Percentiles rank a stretch among this genome's conserved stretches.
These are phyloP conservation scores for Musca vetustissima DNA, from an alignment of 1,140 invertebrate species.

Conservation along the genomic window DNA sequence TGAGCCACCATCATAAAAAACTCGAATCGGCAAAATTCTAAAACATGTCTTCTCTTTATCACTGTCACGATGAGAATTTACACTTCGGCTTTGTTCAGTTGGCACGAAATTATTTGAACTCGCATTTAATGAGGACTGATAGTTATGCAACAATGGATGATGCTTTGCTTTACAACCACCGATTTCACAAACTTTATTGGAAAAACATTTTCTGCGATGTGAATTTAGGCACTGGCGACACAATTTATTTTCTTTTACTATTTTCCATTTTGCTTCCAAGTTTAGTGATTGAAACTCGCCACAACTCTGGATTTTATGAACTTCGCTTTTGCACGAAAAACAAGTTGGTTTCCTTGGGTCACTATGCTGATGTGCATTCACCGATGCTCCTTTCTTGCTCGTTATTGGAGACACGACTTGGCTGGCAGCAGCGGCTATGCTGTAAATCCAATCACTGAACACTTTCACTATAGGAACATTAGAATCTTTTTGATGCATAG, in stretches of 20 bases:
- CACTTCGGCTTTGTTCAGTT: neutral
- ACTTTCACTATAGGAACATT: neutral
- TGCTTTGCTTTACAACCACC: constrained; percentile 13
- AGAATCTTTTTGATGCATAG: constrained; percentile 5
- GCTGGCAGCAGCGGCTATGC: neutral
- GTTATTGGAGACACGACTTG: neutral
- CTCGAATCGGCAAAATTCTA: constrained; percentile 9
- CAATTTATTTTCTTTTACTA: constrained; percentile 9
- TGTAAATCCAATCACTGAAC: constrained; percentile 1
- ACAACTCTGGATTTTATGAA: neutral
- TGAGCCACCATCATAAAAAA: neutral
- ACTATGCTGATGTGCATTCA: constrained; percentile 5
- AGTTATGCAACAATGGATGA: constrained; percentile 12
- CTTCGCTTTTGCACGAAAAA: constrained; percentile 10
- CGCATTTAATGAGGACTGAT: neutral
- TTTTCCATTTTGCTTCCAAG: neutral
- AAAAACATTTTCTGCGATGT: constrained; percentile 4
- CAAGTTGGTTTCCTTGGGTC: neutral
- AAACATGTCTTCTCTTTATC: neutral
- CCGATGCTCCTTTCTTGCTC: neutral
- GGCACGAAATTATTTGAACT: neutral
- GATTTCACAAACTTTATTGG: constrained; percentile 11
- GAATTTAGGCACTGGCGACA: constrained; percentile 5
- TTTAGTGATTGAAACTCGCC: no score
- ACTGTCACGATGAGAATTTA: neutral